A percentile compares a stretch with the other conserved stretches of the same genome.
Conservation (phyloP, 2,797 vertebrate species). For the Cygnus olor region DNA sequence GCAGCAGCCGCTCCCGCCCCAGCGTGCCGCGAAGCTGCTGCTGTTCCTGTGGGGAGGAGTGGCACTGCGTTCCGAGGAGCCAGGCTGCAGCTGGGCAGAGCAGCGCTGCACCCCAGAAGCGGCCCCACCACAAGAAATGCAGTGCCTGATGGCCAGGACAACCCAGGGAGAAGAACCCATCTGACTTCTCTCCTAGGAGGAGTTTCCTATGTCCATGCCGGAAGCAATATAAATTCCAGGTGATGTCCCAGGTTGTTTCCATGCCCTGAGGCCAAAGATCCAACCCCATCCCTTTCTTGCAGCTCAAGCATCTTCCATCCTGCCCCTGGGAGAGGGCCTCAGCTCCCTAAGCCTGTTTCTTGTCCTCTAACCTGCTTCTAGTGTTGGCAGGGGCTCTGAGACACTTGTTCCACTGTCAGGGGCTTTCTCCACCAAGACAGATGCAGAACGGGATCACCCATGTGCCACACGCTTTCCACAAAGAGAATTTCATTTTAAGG, state of each 20-base stretch:
- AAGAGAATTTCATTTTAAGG: not conserved
- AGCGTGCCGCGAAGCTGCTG: not conserved
- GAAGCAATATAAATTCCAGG: not conserved
- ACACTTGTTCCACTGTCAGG: rapidly evolving
- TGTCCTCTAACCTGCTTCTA: rapidly evolving
- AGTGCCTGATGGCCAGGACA: too few relatives aligned
- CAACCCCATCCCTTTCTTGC: not conserved
- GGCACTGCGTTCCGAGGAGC: not conserved
- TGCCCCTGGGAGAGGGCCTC: not conserved
- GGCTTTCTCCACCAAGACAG: not conserved
- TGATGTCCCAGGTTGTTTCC: not conserved
- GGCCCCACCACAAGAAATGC: rapidly evolving
- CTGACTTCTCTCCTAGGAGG: not conserved
- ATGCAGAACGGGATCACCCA: too few relatives aligned
- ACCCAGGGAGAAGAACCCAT: not conserved
- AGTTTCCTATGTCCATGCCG: not conserved
- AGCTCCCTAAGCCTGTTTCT: not conserved
- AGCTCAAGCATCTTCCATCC: rapidly evolving
- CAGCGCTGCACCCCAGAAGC: rapidly evolving
- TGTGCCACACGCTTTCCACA: not conserved
- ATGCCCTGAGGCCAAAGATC: not conserved
- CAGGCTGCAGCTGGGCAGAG: not conserved
- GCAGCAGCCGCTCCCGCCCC: not conserved
- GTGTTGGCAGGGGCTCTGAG: rapidly evolving
- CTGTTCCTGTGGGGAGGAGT: not conserved